Percentiles rank a stretch among this genome's conserved stretches.
Conservation (phyloP, 2,113 vertebrate genomes). For the Lophius piscatorius region DNA sequence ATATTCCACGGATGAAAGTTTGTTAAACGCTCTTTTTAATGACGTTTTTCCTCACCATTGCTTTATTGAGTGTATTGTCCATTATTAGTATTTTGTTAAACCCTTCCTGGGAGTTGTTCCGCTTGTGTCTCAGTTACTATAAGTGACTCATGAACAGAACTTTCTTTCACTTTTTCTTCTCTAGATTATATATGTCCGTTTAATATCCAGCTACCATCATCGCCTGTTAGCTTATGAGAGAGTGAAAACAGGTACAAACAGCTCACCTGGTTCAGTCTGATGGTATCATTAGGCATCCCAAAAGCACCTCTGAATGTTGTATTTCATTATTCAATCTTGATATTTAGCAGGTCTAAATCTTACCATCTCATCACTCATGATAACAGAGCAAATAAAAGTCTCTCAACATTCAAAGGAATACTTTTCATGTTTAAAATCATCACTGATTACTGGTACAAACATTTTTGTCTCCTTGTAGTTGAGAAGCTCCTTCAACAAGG, state of each 20-base stretch:
- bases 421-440: conserved; percentile 35
- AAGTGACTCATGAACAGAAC: too few species aligned
- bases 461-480: conserved; percentile 75
- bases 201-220: too few species aligned
- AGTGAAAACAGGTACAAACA: neutral
- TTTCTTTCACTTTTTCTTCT: too few species aligned
- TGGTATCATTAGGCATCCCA: neutral
- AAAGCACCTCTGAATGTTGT: neutral
- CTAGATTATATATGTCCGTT: too few species aligned
- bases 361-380: neutral
- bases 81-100: too few species aligned
- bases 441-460: neutral
- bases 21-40: conserved; percentile 7
- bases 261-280: neutral
- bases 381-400: neutral
- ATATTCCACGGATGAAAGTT: conserved; percentile 4
- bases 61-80: conserved; percentile 24
- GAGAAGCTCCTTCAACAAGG: conserved; percentile 96
- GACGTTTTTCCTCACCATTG: conserved; percentile 3
- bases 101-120: too few species aligned
- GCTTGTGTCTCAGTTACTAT: too few species aligned
- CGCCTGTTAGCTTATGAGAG: too few species aligned
- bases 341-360: neutral
- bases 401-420: conserved; percentile 20
- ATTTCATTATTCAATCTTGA: neutral